Conservation (phyloP, 2,888 invertebrate species). For the Drosophila planitibia region DNA sequence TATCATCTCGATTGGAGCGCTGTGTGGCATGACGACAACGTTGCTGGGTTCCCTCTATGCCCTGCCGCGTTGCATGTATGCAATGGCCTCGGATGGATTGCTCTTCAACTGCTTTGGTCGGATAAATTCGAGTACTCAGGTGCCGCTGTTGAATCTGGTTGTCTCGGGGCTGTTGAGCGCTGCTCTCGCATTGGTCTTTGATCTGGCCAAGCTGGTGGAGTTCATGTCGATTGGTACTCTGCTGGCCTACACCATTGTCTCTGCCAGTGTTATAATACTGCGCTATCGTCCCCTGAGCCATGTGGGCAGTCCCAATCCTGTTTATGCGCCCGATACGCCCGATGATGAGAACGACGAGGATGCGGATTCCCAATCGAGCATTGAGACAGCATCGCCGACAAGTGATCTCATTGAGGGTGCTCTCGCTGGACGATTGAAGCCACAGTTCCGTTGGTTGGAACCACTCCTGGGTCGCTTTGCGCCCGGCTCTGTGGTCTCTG, state of each 20-base stretch:
- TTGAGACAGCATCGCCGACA: slow-evolving; percentile 87
- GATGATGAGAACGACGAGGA: slow-evolving; percentile 87
- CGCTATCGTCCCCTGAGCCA: slow-evolving; percentile 89
- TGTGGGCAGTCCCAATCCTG: slow-evolving; percentile 83
- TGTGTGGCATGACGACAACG: slow-evolving; percentile 96
- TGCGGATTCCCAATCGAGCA: slow-evolving; percentile 87
- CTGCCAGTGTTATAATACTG: slow-evolving; percentile 94
- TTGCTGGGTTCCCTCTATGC: slow-evolving; percentile 94
- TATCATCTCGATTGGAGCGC: slow-evolving; percentile 92
- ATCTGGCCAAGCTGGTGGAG: slow-evolving; percentile 95
- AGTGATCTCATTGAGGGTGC: slow-evolving; percentile 87
- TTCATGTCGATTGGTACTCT: slow-evolving; percentile 97
- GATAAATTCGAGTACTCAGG: slow-evolving; percentile 92
- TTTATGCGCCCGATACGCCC: slow-evolving; percentile 87
- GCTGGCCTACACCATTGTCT: slow-evolving; percentile 95
- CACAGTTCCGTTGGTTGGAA: slow-evolving; percentile 91
- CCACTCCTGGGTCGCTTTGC: slow-evolving; percentile 90
- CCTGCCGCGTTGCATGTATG: slow-evolving; percentile 93
- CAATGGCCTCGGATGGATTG: slow-evolving; percentile 95
- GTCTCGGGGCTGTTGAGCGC: slow-evolving; percentile 92
- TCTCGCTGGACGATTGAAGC: slow-evolving; percentile 91
- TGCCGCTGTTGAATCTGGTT: slow-evolving; percentile 91
- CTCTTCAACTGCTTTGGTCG: slow-evolving; percentile 92
- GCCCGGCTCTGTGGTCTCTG: slow-evolving; percentile 91
- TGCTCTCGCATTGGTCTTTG: slow-evolving; percentile 93